Evolutionary conservation across 2,797 vertebrate species (phyloP), one percentile per base, ranked within the genome.

Genomic region (Alectoris magna): DNA sequence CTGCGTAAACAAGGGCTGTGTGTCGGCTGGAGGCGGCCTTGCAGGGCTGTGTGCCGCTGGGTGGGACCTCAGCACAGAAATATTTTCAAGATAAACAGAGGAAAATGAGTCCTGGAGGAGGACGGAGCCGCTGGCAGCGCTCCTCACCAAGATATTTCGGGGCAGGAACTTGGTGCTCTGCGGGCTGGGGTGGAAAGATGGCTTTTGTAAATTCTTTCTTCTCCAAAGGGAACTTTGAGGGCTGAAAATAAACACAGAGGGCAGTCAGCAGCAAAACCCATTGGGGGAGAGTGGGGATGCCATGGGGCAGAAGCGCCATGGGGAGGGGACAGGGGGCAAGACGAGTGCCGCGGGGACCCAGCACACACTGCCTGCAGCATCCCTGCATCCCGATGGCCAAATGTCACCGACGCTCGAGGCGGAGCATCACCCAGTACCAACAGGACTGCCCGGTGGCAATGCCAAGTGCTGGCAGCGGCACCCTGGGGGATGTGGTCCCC

Each of bases 41-140:
- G 22, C 64, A 58, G 93, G 88, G 93, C 93, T 94, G 62, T 0
- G 49, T 79, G 3, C 59, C 0, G 17, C 15, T 73, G 95, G 95
- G 86, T 90, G 95, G 94, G 94, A 95, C 77, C 94, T 95, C 94
- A 95, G 93, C 76, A 3, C 93, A 93, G 91, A 96, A 96, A 93
- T 96, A 96, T 96, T 96, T 94, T 94, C 90, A 96, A 96, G 96
- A 96, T 96, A 96, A 96, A 96, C 96, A 96, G 95, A 96, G 86
- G 91, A 94, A 96, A 96, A 95, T 39, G 85, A 91, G 95, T 93
- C 91, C 92, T 95, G 93, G 92, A 95, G 93, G 94, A 95, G 93
- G 84, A 74, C 0, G 2, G 78, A 87, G 91, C 75, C 0, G 44
- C 90, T 93, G 94, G 92, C 94, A 93, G 94, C 41, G 36, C 87